These are phyloP conservation scores for Herpetotheres cachinnans DNA, from an alignment of 2,113 vertebrate species.

Conservation along the genomic window DNA sequence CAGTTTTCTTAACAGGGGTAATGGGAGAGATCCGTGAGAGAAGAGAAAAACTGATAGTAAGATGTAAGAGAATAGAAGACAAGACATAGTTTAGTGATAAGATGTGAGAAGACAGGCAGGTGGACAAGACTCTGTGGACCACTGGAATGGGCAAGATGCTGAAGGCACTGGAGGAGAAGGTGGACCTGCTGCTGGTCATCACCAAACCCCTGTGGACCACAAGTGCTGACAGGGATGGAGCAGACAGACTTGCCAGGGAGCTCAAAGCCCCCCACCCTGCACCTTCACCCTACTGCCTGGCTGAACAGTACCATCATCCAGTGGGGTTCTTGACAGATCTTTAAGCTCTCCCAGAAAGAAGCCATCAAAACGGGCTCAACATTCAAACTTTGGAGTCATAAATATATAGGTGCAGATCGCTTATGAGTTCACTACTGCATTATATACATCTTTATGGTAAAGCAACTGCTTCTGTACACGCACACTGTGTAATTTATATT, in stretches of 20 bases:
- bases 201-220: neutral
- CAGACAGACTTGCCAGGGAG: neutral
- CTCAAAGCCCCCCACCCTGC: neutral
- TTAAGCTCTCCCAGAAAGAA: neutral
- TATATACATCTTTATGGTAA: neutral
- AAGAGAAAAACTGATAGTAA: too few species aligned
- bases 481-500: neutral
- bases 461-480: neutral
- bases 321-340: neutral
- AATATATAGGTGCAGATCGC: neutral
- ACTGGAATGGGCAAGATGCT: neutral
- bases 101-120: neutral
- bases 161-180: neutral
- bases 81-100: neutral
- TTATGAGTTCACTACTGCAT: neutral
- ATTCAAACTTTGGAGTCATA: neutral
- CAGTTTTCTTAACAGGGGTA: neutral
- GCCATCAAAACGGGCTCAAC: too few species aligned
- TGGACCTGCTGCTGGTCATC: neutral
- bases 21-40: neutral
- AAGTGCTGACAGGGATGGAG: neutral
- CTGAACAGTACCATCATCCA: neutral
- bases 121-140: neutral
- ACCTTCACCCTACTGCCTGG: neutral
- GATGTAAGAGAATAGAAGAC: neutral